phyloP scores from a whole-genome alignment of 2,113 vertebrate genomes.

The Trinectes maculatus region DNA sequence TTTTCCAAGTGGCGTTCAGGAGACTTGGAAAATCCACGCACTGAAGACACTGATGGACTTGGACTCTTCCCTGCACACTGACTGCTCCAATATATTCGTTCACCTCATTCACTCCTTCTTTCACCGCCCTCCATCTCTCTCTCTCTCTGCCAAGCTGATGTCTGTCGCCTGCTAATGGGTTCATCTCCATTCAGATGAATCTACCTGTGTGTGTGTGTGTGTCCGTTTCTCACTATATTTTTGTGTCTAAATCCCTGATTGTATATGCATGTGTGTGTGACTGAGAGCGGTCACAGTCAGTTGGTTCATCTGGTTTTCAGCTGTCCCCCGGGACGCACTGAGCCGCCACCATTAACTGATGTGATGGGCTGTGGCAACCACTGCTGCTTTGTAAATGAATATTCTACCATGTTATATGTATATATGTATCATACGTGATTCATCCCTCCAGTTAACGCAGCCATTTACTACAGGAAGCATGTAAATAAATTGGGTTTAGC shows the following conservation, averaged over 20 bases:
- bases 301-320: conserved; percentile 63
- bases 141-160: conserved; percentile 34
- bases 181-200: conserved; percentile 51
- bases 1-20: too few species aligned
- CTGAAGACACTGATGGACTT: too few species aligned
- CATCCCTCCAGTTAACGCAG: conserved; percentile 4
- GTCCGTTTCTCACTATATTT: conserved; percentile 10
- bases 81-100: conserved; percentile 48
- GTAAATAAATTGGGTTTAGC: neutral
- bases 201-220: neutral
- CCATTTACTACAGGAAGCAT: conserved; percentile 4
- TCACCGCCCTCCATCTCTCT: conserved; percentile 17
- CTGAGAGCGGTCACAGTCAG: conserved; percentile 66
- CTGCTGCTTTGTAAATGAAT: conserved; percentile 42
- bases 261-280: conserved; percentile 35
- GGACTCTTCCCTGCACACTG: conserved; percentile 30
- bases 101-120: too few species aligned
- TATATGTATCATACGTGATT: conserved; percentile 41
- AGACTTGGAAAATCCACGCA: too few species aligned
- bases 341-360: conserved; percentile 62
- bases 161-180: conserved; percentile 61
- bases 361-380: conserved; percentile 45
- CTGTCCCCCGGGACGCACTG: conserved; percentile 49
- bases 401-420: conserved; percentile 42
- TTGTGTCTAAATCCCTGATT: conserved; percentile 1